A percentile compares a stretch with the other conserved stretches of the same genome.
Evolutionary conservation across 1,140 invertebrate genomes (phyloP).

Genomic region (Drosophila burlai): DNA sequence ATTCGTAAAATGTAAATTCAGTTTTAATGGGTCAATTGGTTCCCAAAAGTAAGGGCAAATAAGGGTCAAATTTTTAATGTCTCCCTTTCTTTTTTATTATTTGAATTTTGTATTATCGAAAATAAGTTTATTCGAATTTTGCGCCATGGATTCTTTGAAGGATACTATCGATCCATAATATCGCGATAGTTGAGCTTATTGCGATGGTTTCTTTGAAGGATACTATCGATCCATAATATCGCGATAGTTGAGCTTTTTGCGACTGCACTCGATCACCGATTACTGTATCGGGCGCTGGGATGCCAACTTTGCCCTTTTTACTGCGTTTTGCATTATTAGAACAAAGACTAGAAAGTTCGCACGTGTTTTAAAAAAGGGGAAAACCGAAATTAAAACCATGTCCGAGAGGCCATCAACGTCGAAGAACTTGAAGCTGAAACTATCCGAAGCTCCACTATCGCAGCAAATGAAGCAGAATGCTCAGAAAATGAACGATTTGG

Average conservation of each 20-base stretch:
- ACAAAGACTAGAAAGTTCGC: slow-evolving; percentile 2
- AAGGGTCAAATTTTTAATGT: not conserved
- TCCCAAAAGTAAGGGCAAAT: not conserved
- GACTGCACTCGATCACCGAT: not conserved
- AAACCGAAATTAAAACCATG: not conserved
- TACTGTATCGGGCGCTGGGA: not conserved
- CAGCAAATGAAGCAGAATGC: slow-evolving; percentile 14
- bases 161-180: not conserved
- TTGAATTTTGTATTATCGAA: too few relatives aligned
- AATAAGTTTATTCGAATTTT: not conserved
- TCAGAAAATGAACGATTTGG: slow-evolving; percentile 22
- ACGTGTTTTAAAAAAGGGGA: not conserved
- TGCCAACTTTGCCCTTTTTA: not conserved
- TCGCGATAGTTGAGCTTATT: not conserved
- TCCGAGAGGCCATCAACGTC: not conserved
- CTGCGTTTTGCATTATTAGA: not conserved
- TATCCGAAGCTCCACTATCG: slow-evolving; percentile 2
- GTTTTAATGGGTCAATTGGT: not conserved
- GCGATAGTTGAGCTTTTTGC: not conserved
- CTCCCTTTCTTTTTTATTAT: not conserved
- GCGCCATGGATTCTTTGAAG: not conserved
- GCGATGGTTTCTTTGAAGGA: not conserved
- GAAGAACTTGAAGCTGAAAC: not conserved
- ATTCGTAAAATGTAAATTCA: not conserved
- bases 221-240: not conserved